phyloP scores from a whole-genome alignment of 2,113 vertebrate genomes.

The Pterocles orientalis region DNA sequence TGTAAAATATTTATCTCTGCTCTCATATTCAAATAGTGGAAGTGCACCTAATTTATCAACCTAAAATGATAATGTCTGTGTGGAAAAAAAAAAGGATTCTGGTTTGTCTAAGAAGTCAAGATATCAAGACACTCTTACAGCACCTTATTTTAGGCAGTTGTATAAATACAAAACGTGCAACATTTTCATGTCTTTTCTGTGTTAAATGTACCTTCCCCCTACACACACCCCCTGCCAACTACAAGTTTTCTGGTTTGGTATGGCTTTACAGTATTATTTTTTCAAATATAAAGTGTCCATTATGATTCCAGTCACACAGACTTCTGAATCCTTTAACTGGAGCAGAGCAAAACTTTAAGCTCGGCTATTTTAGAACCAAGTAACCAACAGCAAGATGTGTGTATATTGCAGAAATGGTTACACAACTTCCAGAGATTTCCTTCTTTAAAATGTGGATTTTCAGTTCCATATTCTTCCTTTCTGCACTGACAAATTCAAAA shows the following conservation, averaged over 20 bases:
- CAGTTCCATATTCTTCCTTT: neutral
- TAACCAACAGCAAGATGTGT: neutral
- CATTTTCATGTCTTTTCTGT: too few relatives aligned
- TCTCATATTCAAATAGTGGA: neutral
- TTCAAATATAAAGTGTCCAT: neutral
- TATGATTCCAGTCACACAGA: neutral
- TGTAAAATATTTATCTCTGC: neutral
- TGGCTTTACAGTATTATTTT: neutral
- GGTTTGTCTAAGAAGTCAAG: neutral
- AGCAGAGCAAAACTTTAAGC: neutral
- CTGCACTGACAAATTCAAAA: neutral
- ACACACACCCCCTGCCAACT: neutral
- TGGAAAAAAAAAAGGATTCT: neutral
- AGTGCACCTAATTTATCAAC: neutral
- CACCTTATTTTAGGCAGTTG: neutral
- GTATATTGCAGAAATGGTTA: neutral
- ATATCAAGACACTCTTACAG: neutral
- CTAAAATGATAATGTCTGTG: neutral
- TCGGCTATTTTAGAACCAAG: neutral
- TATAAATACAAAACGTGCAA: neutral
- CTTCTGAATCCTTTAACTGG: neutral
- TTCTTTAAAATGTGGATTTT: neutral
- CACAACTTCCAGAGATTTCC: neutral
- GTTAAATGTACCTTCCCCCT: too few relatives aligned
- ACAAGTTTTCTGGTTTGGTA: neutral